Percentiles rank a stretch among this genome's conserved stretches.
These are phyloP conservation scores for Drosophila sucinea DNA, from an alignment of 1,140 invertebrate species.

Conservation along the genomic window DNA sequence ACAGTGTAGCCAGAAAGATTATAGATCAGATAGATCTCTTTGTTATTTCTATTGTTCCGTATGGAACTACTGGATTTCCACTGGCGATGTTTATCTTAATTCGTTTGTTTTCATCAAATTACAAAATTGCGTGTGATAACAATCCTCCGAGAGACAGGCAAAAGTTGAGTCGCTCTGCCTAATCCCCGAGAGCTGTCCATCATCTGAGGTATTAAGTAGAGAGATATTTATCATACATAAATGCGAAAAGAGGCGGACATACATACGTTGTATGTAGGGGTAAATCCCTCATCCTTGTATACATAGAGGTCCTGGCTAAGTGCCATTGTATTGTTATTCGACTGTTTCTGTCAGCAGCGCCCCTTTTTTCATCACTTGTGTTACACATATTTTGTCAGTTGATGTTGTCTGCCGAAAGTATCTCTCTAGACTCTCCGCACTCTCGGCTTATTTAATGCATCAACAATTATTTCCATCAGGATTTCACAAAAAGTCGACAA, in stretches of 20 bases:
- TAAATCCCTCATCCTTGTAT: constrained; percentile 28
- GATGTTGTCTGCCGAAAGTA: constrained; percentile 47
- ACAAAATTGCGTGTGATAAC: constrained; percentile 82
- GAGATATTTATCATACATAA: constrained; percentile 75
- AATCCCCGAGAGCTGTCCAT: constrained; percentile 74
- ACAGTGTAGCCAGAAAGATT: constrained; percentile 37
- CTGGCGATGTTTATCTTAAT: constrained; percentile 75
- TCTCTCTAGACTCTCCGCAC: constrained; percentile 30
- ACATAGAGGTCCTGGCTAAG: constrained; percentile 41
- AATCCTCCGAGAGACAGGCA: constrained; percentile 55
- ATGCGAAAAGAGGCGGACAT: constrained; percentile 52
- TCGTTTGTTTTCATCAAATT: constrained; percentile 82
- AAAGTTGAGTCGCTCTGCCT: constrained; percentile 35
- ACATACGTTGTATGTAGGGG: neutral
- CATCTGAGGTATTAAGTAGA: constrained; percentile 52
- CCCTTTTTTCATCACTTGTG: constrained; percentile 57
- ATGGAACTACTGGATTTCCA: constrained; percentile 58
- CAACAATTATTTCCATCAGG: constrained; percentile 81
- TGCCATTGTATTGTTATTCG: constrained; percentile 67
- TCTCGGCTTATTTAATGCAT: constrained; percentile 75
- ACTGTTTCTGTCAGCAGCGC: constrained; percentile 64
- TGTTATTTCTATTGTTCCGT: constrained; percentile 42
- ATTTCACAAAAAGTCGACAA: constrained; percentile 80
- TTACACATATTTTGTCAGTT: constrained; percentile 77
- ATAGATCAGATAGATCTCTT: constrained; percentile 28